These are phyloP conservation scores for Cremastobaeus sp. DNA, from an alignment of 2,888 invertebrate species.

Conservation along the genomic window DNA sequence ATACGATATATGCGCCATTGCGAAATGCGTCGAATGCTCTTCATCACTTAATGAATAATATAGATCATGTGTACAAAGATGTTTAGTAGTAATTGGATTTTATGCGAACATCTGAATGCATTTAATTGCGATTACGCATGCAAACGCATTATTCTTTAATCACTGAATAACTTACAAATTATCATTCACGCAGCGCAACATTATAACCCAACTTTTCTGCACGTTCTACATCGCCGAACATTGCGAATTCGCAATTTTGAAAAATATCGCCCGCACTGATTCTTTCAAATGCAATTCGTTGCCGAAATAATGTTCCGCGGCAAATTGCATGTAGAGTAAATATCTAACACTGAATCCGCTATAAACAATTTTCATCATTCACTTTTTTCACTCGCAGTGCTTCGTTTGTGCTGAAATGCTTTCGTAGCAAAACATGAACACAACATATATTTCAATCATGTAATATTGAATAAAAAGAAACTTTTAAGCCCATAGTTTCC, in stretches of 20 bases:
- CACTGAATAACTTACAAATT: too few species aligned
- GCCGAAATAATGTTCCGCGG: too few species aligned
- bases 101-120: constrained; percentile 11
- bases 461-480: constrained; percentile 49
- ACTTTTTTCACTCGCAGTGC: constrained; percentile 18
- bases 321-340: too few species aligned
- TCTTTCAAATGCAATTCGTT: too few species aligned
- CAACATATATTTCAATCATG: constrained; percentile 29
- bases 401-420: constrained; percentile 30
- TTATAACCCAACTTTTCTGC: too few species aligned
- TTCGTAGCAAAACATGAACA: constrained; percentile 28
- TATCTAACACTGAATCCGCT: too few species aligned
- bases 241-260: too few species aligned
- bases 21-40: constrained; percentile 50
- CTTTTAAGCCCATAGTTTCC: constrained; percentile 53
- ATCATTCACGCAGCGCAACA: too few species aligned
- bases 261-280: too few species aligned
- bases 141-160: neutral
- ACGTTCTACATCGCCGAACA: too few species aligned
- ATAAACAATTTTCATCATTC: neutral
- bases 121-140: constrained; percentile 20
- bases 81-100: constrained; percentile 40
- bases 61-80: constrained; percentile 36
- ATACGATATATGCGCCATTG: constrained; percentile 49
- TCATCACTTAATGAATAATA: constrained; percentile 28